Evolutionary conservation across 2,888 invertebrate species (phyloP).

Genomic region (Drosophila helvetica): DNA sequence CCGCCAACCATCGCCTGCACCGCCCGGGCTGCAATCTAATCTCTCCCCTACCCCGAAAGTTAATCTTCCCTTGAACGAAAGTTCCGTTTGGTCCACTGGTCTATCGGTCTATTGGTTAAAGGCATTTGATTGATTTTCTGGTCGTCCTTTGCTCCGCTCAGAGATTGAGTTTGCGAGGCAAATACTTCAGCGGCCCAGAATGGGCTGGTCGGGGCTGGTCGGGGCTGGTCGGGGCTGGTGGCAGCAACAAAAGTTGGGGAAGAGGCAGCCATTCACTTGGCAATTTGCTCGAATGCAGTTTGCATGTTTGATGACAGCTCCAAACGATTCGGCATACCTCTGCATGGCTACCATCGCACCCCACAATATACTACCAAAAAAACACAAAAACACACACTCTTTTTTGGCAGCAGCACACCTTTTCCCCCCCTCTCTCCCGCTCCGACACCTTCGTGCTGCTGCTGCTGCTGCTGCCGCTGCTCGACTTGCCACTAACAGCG

Average conservation of each 20-base stretch:
- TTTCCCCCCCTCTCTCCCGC: background rate
- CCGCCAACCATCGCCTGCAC: no score
- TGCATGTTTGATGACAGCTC: constrained; percentile 53
- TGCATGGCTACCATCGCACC: background rate
- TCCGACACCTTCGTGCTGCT: constrained; percentile 1
- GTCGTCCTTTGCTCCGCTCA: background rate
- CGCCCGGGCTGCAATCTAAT: constrained; percentile 27
- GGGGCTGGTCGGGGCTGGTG: background rate
- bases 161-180: constrained; percentile 35
- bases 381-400: background rate
- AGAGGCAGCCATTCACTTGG: constrained; percentile 37
- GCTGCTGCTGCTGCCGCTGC: constrained; percentile 16
- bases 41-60: constrained; percentile 11
- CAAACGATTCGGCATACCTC: constrained; percentile 21
- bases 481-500: constrained; percentile 31
- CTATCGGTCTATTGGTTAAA: constrained; percentile 38
- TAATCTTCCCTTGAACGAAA: background rate
- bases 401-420: constrained; percentile 34
- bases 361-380: constrained; percentile 13
- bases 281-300: constrained; percentile 50
- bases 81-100: no score
- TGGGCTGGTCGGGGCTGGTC: background rate
- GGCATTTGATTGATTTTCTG: constrained; percentile 36
- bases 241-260: no score
- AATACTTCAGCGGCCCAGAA: constrained; percentile 23